phyloP scores from a whole-genome alignment of 2,113 vertebrate genomes.

The Prunella himalayana region DNA sequence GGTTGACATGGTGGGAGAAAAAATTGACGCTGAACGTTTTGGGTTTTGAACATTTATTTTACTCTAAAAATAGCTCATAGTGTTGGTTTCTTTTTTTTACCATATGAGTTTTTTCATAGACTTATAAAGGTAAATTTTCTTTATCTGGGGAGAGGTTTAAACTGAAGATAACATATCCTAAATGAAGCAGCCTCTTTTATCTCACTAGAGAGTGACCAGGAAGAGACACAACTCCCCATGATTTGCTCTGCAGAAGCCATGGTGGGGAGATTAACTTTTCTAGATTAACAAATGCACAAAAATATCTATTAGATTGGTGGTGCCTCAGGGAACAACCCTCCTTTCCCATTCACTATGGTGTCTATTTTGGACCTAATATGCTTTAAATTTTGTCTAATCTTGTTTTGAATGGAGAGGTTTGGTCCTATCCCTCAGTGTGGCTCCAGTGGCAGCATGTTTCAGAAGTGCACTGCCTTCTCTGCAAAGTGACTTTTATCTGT shows the following conservation, averaged over 20 bases:
- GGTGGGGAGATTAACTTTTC: not conserved
- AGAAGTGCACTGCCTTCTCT: not conserved
- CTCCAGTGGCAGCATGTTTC: not conserved
- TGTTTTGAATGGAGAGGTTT: not conserved
- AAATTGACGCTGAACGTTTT: not conserved
- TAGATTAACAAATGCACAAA: not conserved
- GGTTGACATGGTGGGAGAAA: not conserved
- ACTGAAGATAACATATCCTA: not conserved
- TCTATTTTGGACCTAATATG: not conserved
- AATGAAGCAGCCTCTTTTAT: not conserved
- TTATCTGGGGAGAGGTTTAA: not conserved
- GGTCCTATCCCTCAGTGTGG: not conserved
- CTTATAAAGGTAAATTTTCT: not conserved
- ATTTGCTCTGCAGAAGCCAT: not conserved
- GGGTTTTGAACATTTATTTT: not conserved
- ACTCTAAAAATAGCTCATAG: not conserved
- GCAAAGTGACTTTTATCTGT: not conserved
- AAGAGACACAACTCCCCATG: not conserved
- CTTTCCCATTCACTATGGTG: not conserved
- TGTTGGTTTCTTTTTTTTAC: not conserved
- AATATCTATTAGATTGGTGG: not conserved
- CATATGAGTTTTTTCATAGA: not conserved
- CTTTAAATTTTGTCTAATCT: not conserved
- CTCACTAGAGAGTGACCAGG: rapidly evolving
- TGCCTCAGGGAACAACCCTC: not conserved